phyloP scores from a whole-genome alignment of 2,113 vertebrate genomes.

The Cochlearius cochlearius region DNA sequence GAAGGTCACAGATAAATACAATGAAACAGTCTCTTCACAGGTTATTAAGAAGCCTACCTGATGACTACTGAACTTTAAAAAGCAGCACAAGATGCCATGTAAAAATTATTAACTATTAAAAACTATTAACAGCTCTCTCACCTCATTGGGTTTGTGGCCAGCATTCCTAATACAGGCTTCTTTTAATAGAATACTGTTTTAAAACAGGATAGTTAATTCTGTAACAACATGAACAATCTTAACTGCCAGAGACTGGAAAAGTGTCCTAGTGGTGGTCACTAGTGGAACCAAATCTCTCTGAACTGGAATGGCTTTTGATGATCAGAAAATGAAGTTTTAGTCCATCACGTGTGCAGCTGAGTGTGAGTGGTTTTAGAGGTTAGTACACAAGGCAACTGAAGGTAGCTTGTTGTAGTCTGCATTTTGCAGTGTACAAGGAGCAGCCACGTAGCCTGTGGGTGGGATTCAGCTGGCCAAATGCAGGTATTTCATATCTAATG shows the following conservation, averaged over 20 bases:
- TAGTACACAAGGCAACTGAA: neutral
- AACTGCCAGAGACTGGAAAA: neutral
- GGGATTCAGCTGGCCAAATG: neutral
- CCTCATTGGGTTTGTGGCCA: neutral
- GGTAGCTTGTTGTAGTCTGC: neutral
- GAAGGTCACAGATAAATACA: slow-evolving; percentile 1
- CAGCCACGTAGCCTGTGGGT: neutral
- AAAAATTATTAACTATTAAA: neutral
- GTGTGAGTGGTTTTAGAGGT: neutral
- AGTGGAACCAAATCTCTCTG: neutral
- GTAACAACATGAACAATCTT: neutral
- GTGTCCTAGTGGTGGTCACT: neutral
- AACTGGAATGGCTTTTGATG: neutral
- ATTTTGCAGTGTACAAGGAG: neutral
- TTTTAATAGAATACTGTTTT: neutral
- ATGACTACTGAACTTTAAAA: neutral
- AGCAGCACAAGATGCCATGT: neutral
- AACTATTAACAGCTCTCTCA: neutral
- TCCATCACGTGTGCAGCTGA: neutral
- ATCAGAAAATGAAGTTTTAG: neutral
- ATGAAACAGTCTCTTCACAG: neutral
- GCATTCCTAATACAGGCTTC: neutral
- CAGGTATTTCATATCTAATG: neutral
- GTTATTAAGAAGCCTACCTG: neutral
- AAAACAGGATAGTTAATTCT: neutral